Evolutionary conservation across 2,888 invertebrate genomes (phyloP).

Genomic region (Bursaphelenchus okinawaensis): DNA sequence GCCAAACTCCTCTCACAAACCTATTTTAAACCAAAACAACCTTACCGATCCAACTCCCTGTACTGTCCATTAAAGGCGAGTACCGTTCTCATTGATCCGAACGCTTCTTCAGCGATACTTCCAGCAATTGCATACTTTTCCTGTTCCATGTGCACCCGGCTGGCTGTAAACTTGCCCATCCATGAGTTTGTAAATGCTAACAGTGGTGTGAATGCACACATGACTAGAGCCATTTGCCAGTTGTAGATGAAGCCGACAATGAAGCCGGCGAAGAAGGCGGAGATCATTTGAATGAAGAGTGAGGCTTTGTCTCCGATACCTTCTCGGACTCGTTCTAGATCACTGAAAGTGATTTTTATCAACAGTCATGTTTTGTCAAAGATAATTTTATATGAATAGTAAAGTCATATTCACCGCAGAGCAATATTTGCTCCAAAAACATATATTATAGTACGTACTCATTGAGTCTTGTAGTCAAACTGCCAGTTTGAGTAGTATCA

Average conservation of each 20-base stretch:
- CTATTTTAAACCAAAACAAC: not conserved
- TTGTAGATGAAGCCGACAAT: conserved; percentile 61
- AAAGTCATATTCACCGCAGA: too few species aligned
- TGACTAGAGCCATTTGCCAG: conserved; percentile 64
- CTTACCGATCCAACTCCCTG: conserved; percentile 52
- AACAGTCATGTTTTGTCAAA: too few species aligned
- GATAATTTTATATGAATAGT: not conserved
- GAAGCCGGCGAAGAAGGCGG: conserved; percentile 61
- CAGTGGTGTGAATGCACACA: conserved; percentile 63
- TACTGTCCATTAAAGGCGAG: conserved; percentile 57
- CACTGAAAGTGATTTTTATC: conserved; percentile 53
- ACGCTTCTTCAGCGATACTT: conserved; percentile 58
- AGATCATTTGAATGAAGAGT: conserved; percentile 58
- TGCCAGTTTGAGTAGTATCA: conserved; percentile 61
- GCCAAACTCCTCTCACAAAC: too few species aligned
- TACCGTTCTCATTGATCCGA: conserved; percentile 57
- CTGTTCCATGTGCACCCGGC: conserved; percentile 59
- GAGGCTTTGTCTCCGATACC: conserved; percentile 63
- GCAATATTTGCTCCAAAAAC: not conserved
- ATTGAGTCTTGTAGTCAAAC: conserved; percentile 62
- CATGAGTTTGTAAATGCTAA: conserved; percentile 59
- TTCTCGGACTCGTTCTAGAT: conserved; percentile 62
- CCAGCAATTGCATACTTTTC: conserved; percentile 58
- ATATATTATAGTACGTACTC: conserved; percentile 58
- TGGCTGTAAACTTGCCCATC: conserved; percentile 58